Evolutionary conservation across 1,140 invertebrate genomes (phyloP).

Genomic region (Ostrea denselamellosa): DNA sequence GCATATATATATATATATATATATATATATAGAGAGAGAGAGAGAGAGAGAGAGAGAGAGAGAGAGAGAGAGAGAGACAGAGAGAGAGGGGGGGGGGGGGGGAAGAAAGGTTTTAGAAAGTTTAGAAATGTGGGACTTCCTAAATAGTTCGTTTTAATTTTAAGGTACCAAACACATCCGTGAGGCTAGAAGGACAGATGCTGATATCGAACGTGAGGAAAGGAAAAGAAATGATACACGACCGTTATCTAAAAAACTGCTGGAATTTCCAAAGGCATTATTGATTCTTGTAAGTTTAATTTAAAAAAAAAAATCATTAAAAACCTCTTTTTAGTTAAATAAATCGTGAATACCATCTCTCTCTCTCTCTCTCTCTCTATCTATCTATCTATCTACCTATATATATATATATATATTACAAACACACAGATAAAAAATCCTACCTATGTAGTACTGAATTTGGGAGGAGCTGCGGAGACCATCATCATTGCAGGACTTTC

Average conservation of each 20-base stretch:
- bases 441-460: slow-evolving; percentile 49
- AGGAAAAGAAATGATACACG: slow-evolving; percentile 47
- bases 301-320: background rate
- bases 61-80: too few relatives aligned
- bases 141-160: background rate
- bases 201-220: slow-evolving; percentile 35
- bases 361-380: too few relatives aligned
- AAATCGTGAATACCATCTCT: background rate
- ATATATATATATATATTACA: background rate
- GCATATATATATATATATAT: too few relatives aligned
- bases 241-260: slow-evolving; percentile 50
- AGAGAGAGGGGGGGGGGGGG: too few relatives aligned
- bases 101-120: background rate
- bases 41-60: too few relatives aligned
- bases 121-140: background rate
- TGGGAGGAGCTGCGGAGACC: slow-evolving; percentile 60
- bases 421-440: slow-evolving; percentile 52
- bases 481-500: slow-evolving; percentile 61
- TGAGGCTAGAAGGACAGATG: slow-evolving; percentile 45
- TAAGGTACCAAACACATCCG: slow-evolving; percentile 50
- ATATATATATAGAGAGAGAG: too few relatives aligned
- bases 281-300: slow-evolving; percentile 54
- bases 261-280: slow-evolving; percentile 59
- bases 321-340: background rate
- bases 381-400: too few relatives aligned